A percentile compares a stretch with the other conserved stretches of the same genome.
Conservation (phyloP, 2,113 vertebrate genomes). For the Datnioides undecimradiatus region DNA sequence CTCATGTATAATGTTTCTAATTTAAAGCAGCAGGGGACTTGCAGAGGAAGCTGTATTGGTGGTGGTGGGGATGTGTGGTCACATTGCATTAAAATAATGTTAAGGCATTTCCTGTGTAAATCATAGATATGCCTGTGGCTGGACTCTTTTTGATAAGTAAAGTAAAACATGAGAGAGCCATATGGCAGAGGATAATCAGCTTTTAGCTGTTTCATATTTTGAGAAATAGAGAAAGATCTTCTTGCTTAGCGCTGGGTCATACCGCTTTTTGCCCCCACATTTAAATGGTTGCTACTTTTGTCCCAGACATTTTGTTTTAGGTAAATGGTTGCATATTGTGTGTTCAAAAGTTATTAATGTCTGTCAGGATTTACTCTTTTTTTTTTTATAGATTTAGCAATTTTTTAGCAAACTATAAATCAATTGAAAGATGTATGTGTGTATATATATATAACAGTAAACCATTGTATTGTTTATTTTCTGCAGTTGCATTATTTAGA, state of each 20-base stretch:
- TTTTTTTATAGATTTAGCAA: background rate
- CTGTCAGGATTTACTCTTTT: background rate
- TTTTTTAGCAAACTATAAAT: background rate
- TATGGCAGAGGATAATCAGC: slow-evolving; percentile 6
- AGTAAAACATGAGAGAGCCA: slow-evolving; percentile 19
- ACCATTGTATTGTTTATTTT: background rate
- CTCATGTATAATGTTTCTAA: slow-evolving; percentile 2
- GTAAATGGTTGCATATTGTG: background rate
- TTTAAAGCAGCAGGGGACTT: slow-evolving; percentile 19
- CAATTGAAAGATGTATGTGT: no score
- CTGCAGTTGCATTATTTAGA: background rate
- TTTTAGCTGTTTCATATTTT: slow-evolving; percentile 6
- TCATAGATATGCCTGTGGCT: slow-evolving; percentile 4
- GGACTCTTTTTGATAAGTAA: slow-evolving; percentile 1
- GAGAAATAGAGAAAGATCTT: background rate
- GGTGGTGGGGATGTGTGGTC: background rate
- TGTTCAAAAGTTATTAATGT: background rate
- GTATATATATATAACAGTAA: no score
- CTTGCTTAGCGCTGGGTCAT: accelerated
- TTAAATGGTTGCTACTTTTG: slow-evolving; percentile 3
- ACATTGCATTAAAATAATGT: slow-evolving; percentile 17
- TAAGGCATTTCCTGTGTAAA: slow-evolving; percentile 1
- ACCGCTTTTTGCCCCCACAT: background rate
- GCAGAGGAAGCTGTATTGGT: background rate
- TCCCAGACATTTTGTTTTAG: background rate